phyloP scores from a whole-genome alignment of 2,113 vertebrate genomes.

The Meleagris gallopavo region DNA sequence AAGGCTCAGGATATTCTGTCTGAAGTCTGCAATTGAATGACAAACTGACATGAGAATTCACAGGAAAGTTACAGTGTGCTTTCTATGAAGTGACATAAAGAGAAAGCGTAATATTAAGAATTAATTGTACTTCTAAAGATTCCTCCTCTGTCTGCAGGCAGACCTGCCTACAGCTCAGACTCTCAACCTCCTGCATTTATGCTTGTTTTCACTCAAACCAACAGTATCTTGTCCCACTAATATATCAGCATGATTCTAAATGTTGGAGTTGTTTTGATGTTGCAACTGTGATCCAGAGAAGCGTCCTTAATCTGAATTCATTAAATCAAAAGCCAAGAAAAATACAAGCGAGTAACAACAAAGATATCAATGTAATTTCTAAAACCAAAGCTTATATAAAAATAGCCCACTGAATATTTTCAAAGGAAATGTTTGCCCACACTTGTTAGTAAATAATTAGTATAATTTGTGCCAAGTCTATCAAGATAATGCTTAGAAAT shows the following conservation, averaged over 20 bases:
- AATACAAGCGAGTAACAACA: background rate
- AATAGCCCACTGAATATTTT: background rate
- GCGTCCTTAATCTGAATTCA: background rate
- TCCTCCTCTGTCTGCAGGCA: background rate
- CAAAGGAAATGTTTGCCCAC: background rate
- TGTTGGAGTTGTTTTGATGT: background rate
- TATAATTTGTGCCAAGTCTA: background rate
- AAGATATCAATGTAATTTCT: background rate
- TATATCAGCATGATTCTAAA: background rate
- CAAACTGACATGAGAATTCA: background rate
- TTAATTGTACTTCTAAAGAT: background rate
- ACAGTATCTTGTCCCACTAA: background rate
- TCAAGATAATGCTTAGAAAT: background rate
- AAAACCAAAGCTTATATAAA: background rate
- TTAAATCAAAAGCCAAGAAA: background rate
- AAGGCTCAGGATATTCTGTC: slow-evolving; percentile 84
- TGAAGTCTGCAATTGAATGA: slow-evolving; percentile 79
- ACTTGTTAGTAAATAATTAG: background rate
- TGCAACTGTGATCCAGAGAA: background rate
- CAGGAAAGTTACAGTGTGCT: fast-evolving
- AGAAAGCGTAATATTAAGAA: background rate
- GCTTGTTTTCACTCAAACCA: background rate
- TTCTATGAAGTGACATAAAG: background rate
- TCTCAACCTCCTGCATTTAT: background rate
- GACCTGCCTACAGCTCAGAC: background rate